Percentiles rank a stretch among this genome's conserved stretches.
Conservation (phyloP, 2,113 vertebrate species). For the Pantherophis guttatus region DNA sequence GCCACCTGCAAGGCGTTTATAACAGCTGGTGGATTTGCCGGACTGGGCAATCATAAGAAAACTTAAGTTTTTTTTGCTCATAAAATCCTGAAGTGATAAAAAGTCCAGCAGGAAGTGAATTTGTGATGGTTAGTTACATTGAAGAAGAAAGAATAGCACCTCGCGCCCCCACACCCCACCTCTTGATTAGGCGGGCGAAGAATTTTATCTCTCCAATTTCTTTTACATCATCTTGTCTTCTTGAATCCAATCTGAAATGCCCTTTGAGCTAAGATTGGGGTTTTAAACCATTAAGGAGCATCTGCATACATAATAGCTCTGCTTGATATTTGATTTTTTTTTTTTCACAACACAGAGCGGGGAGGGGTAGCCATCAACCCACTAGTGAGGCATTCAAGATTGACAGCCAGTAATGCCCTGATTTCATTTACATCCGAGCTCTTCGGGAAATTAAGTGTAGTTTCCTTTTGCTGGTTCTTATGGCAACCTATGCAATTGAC, state of each 20-base stretch:
- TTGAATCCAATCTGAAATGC: neutral
- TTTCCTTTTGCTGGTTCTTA: neutral
- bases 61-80: neutral
- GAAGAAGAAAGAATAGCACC: neutral
- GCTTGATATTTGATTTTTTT: neutral
- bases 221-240: neutral
- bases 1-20: neutral
- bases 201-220: neutral
- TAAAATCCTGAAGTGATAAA: neutral
- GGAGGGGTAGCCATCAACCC: neutral
- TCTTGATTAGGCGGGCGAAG: accelerated
- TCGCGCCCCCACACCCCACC: neutral
- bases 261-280: neutral
- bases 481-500: neutral
- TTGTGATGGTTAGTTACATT: neutral
- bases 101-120: neutral
- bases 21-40: neutral
- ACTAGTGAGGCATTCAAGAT: neutral
- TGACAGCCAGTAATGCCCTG: neutral
- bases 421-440: neutral
- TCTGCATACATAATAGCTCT: conserved; percentile 2
- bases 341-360: neutral
- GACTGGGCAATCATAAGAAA: neutral
- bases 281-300: neutral
- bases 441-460: neutral